Base-by-base conservation (phyloP, 2,797 vertebrate genomes). In the Sorex maritimensis region DNA sequence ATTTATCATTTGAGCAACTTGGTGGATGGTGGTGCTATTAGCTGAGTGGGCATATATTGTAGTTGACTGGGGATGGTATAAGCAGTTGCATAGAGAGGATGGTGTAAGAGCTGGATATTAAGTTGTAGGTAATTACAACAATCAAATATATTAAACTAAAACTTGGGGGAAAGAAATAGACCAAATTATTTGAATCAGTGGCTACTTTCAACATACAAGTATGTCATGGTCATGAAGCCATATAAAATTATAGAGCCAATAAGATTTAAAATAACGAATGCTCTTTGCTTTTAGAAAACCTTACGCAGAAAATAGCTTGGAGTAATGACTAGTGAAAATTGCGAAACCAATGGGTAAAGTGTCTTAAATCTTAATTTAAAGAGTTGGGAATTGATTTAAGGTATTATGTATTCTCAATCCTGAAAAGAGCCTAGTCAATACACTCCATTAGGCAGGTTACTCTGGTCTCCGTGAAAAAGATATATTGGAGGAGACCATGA, bases 201-300 rank as follows among this genome's bases (percentile, higher is more conserved):
- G 1, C 49, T 83, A 6, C 82, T 71, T 90, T 88, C 26, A 7
- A 80, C 5, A 83, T 17, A 71, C 1, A 83, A 69, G 44, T 81
- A 0, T 86, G 63, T n/a, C 12, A 14, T 88, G 34, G 30, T 4
- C 52, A 49, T 63, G 73, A 75, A 80, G 73, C 46, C 67, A 41
- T 61, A 82, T 67, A 79, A 86, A 91, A 90, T 28, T 77, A 58
- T n/a, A 11, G 34, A 77, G 17, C 9, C 21, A 12, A 5, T 89
- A 88, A 93, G 34, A 26, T n/a, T 91, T n/a, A 71, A 5, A 73
- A 72, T 75, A 38, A 49, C 65, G 55, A 83, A 15, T 58, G 12
- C 80, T 81, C 13, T 93, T 90, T 91, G 23, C 28, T 83, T 87
- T 93, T 78, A 81, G 30, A 88, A 78, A 78, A 2, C 10, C 5